Conservation (phyloP, 2,797 vertebrate genomes). For the Paguma larvata region DNA sequence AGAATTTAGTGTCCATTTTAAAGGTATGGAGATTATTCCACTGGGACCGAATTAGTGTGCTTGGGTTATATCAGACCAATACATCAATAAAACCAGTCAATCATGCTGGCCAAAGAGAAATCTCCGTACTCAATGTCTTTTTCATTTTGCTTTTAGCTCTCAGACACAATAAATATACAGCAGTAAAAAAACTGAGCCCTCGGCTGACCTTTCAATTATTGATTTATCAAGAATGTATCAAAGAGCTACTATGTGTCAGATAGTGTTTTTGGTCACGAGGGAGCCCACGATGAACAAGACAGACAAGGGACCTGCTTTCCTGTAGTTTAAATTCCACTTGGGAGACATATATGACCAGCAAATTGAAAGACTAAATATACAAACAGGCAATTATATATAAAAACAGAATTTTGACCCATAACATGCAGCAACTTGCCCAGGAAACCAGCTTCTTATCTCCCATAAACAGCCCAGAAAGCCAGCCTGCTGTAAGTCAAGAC, state of each 20-base stretch:
- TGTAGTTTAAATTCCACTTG: constrained; percentile 23
- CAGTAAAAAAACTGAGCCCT: not conserved
- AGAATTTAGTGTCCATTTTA: constrained; percentile 36
- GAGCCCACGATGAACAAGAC: not conserved
- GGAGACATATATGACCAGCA: not conserved
- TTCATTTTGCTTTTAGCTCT: not conserved
- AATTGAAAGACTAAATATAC: not conserved
- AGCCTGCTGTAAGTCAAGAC: not conserved
- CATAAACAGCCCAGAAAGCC: not conserved
- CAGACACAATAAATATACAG: not conserved
- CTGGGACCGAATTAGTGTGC: not conserved
- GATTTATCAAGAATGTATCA: constrained; percentile 21
- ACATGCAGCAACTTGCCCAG: not conserved
- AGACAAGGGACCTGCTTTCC: not conserved
- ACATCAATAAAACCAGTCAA: constrained; percentile 44
- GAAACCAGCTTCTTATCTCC: not conserved
- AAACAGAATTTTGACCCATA: not conserved
- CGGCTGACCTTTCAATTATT: constrained; percentile 3
- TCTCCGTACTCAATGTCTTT: not conserved
- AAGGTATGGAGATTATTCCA: constrained; percentile 4
- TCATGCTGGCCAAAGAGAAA: constrained; percentile 33
- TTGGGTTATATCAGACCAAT: constrained; percentile 38
- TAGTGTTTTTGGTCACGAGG: not conserved
- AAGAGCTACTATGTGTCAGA: not conserved
- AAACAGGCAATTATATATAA: not conserved